Evolutionary conservation across 1,140 invertebrate species (phyloP), one percentile per base, ranked within the genome.

Genomic region (Belonocnema kinseyi): DNA sequence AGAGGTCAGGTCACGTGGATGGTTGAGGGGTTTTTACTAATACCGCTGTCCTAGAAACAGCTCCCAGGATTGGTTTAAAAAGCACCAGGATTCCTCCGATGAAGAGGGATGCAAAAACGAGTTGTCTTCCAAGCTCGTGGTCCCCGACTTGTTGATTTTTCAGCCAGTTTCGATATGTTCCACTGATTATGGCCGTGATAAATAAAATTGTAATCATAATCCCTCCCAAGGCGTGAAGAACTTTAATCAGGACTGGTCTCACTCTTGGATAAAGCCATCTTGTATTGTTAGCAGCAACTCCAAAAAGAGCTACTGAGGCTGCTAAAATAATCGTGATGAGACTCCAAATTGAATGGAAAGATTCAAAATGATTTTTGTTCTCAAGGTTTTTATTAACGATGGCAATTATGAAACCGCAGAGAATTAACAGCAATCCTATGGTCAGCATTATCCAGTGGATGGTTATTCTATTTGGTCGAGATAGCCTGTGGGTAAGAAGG

Each of bases 381-480:
- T 79, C 0, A 0, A 52, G 17, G 33, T 86, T 78, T 73, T 92
- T 92, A 79, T 88, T 88, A 0, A 89, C 80, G 13, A 91, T 56
- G 52, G 89, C 87, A 70, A 91, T 87, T 6, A 88, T 78, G 0
- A 91, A 51, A 8, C 90, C 90, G 16, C 85, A 80, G 0, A 86
- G 21, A 13, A 91, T 72, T 0, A 91, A 19, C 1, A 17, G 7
- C 0, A 92, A 72, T 0, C 90, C 90, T 1, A 83, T 21, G 0
- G 79, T 52, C 17, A 90, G 81, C 2, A 91, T 75, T 11, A 90
- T 85, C 90, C 89, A 91, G 74, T 92, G 90, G 16, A 90, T 72
- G 8, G 82, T 88, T 2, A 90, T 79, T 13, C 90, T 80, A 50
- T 79, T 86, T 0, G 33, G 6, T 13, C 88, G 82, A 1, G 85